Evolutionary conservation across 2,888 invertebrate genomes (phyloP).

Genomic region (Lasioglossum zephyrum): DNA sequence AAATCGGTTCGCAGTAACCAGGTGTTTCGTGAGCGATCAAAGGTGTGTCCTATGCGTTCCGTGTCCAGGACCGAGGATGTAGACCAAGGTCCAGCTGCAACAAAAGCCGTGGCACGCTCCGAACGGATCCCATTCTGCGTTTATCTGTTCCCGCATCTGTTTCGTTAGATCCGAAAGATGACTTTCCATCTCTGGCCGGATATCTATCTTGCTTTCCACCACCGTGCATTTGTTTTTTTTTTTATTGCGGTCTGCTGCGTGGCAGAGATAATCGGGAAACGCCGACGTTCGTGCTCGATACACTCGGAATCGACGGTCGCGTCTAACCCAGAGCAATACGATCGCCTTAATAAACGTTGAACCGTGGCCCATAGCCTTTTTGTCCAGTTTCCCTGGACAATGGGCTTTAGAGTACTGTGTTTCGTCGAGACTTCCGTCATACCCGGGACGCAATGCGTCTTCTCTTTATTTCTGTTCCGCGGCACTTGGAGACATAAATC

Average conservation of each 20-base stretch:
- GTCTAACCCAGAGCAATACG: not conserved
- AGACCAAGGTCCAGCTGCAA: slow-evolving; percentile 70
- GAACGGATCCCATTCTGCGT: slow-evolving; percentile 31
- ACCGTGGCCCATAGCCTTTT: slow-evolving; percentile 18
- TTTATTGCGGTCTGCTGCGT: slow-evolving; percentile 24
- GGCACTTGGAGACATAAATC: slow-evolving; percentile 42
- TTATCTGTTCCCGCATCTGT: slow-evolving; percentile 61
- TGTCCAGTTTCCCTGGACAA: slow-evolving; percentile 29
- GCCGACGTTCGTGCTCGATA: slow-evolving; percentile 23
- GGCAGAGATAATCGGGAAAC: slow-evolving; percentile 34
- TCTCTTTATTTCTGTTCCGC: slow-evolving; percentile 45
- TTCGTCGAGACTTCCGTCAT: slow-evolving; percentile 37
- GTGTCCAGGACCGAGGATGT: slow-evolving; percentile 56
- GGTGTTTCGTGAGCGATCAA: slow-evolving; percentile 63
- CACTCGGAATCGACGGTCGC: slow-evolving; percentile 38
- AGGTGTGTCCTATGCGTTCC: slow-evolving; percentile 62
- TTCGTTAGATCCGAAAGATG: slow-evolving; percentile 54
- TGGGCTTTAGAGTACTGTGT: slow-evolving; percentile 18
- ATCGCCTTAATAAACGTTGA: slow-evolving; percentile 44
- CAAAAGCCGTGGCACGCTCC: slow-evolving; percentile 38
- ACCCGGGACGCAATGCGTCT: slow-evolving; percentile 37
- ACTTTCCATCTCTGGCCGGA: slow-evolving; percentile 57
- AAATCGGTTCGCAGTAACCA: slow-evolving; percentile 51
- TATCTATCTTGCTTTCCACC: not conserved
- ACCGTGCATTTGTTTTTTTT: slow-evolving; percentile 13